Evolutionary conservation across 1,140 invertebrate genomes (phyloP).

Genomic region (Frieseomelitta varia): DNA sequence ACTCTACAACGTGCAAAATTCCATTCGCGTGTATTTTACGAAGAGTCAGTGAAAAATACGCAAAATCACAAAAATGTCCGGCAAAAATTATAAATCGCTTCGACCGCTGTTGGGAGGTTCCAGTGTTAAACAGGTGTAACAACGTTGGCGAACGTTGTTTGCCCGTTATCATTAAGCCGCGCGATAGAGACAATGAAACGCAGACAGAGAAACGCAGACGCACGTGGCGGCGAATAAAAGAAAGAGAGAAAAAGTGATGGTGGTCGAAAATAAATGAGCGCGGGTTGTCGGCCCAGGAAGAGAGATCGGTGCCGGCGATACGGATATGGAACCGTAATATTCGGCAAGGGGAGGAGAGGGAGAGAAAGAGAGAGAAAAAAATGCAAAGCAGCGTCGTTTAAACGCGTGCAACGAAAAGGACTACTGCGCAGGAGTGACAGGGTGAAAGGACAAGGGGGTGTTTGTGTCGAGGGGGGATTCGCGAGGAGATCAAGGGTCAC

Average conservation of each 20-base stretch:
- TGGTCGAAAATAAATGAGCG: constrained; percentile 60
- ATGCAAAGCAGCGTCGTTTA: constrained; percentile 60
- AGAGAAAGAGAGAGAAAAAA: constrained; percentile 26
- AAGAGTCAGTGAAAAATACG: no score
- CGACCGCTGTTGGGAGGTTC: no score
- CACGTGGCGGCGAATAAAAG: neutral
- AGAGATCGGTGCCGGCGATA: constrained; percentile 63
- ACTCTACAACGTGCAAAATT: no score
- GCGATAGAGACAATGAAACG: constrained; percentile 39
- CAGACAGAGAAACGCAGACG: neutral
- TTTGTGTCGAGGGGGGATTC: neutral
- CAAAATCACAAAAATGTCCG: no score
- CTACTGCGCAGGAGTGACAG: neutral
- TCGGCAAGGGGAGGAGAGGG: constrained; percentile 49
- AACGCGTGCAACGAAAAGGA: constrained; percentile 39
- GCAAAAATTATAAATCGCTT: no score
- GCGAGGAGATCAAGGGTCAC: constrained; percentile 62
- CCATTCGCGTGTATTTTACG: no score
- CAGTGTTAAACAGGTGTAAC: neutral
- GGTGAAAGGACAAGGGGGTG: neutral
- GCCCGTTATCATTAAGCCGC: constrained; percentile 21
- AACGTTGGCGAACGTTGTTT: neutral
- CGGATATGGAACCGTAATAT: constrained; percentile 69
- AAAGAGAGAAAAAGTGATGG: constrained; percentile 15
- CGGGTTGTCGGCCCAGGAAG: constrained; percentile 44